phyloP scores from a whole-genome alignment of 2,113 vertebrate species.

The Corvus hawaiiensis region DNA sequence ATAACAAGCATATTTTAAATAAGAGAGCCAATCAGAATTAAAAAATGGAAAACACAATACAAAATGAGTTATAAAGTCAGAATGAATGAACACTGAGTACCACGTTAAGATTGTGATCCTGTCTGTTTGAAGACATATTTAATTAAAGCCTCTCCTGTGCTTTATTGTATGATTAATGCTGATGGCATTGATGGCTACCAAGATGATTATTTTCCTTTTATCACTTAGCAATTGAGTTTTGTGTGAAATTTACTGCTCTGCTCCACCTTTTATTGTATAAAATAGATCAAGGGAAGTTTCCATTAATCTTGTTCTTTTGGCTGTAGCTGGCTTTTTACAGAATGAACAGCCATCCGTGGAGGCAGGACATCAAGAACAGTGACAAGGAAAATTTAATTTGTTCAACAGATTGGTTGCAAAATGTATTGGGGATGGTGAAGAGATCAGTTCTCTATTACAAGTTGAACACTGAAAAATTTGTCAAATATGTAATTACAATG shows the following conservation, averaged over 20 bases:
- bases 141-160: constrained; percentile 5
- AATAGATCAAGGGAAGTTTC: constrained; percentile 9
- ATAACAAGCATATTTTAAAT: background rate
- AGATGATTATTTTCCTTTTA: constrained; percentile 21
- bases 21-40: background rate
- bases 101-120: background rate
- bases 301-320: constrained; percentile 14
- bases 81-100: background rate
- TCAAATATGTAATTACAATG: background rate
- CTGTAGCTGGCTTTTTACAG: background rate
- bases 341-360: background rate
- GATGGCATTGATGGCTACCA: background rate
- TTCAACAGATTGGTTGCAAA: background rate
- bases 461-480: background rate
- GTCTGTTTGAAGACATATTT: background rate
- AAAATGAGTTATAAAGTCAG: background rate
- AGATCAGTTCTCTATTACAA: background rate
- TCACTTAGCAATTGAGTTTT: constrained; percentile 18
- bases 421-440: background rate
- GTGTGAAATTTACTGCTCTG: constrained; percentile 18
- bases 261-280: background rate
- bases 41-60: background rate
- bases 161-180: constrained; percentile 10
- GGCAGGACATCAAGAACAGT: background rate
- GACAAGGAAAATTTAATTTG: background rate